These are phyloP conservation scores for Engystomops pustulosus DNA, from an alignment of 2,113 vertebrate species.

Conservation along the genomic window DNA sequence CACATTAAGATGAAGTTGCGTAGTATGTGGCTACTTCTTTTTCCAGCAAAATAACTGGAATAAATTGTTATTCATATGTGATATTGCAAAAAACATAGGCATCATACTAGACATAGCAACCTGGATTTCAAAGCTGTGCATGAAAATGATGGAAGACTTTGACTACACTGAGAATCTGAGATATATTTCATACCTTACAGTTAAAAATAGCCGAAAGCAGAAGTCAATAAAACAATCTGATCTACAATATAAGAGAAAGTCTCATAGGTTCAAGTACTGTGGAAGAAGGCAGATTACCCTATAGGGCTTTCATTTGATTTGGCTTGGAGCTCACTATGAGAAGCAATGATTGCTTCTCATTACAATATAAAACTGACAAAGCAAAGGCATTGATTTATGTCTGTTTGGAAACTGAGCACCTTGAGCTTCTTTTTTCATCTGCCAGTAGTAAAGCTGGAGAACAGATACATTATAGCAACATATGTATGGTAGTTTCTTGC, in stretches of 20 bases:
- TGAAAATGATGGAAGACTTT: not conserved
- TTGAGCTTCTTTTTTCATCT: not conserved
- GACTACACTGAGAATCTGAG: not conserved
- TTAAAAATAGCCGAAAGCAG: not conserved
- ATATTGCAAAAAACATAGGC: not conserved
- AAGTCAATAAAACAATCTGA: constrained; percentile 1
- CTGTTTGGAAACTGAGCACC: not conserved
- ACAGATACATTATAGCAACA: not conserved
- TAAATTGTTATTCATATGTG: not conserved
- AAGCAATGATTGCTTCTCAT: not conserved
- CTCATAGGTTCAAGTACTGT: not conserved
- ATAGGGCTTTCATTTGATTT: not conserved
- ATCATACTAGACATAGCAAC: not conserved
- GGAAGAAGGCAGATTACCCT: not conserved
- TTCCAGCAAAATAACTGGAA: not conserved
- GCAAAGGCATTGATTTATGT: not conserved
- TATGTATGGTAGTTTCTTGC: not conserved
- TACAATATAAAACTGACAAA: not conserved
- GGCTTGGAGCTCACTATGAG: not conserved
- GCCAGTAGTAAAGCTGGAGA: not conserved
- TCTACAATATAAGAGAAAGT: not conserved
- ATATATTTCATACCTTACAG: not conserved
- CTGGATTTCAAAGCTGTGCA: not conserved
- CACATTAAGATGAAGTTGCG: not conserved
- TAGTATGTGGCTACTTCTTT: not conserved